Evolutionary conservation across 1,140 invertebrate genomes (phyloP).

Genomic region (Hestina assimilis): DNA sequence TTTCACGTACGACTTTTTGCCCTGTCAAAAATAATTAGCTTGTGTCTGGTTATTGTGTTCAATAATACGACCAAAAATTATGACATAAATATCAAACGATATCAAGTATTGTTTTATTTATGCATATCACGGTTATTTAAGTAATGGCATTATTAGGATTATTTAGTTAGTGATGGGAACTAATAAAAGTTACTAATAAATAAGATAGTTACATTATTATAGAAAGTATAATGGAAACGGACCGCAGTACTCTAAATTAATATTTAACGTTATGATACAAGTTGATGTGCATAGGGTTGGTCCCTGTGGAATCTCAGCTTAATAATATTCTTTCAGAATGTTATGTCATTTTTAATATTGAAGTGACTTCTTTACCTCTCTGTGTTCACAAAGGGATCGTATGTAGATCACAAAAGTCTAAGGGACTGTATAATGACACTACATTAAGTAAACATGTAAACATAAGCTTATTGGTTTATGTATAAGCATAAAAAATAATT

Average conservation of each 20-base stretch:
- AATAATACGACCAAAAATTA: too few relatives aligned
- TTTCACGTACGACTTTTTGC: too few relatives aligned
- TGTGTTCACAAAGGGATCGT: constrained; percentile 61
- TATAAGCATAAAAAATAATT: background rate
- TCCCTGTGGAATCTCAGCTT: constrained; percentile 66
- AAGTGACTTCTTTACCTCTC: constrained; percentile 60
- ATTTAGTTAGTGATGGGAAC: too few relatives aligned
- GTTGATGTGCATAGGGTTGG: constrained; percentile 66
- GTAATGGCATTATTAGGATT: too few relatives aligned
- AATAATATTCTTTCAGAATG: constrained; percentile 75
- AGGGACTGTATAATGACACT: constrained; percentile 52
- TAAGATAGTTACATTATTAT: background rate
- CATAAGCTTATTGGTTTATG: background rate
- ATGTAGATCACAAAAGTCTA: constrained; percentile 46
- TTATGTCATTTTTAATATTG: constrained; percentile 75
- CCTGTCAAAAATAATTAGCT: too few relatives aligned
- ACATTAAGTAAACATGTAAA: constrained; percentile 25
- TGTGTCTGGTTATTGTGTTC: too few relatives aligned
- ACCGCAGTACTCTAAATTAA: constrained; percentile 53
- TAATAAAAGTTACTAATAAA: too few relatives aligned
- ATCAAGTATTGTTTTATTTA: too few relatives aligned
- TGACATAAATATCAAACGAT: too few relatives aligned
- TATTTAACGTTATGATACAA: constrained; percentile 72
- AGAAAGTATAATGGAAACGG: constrained; percentile 49
- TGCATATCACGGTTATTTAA: too few relatives aligned